A percentile compares a stretch with the other conserved stretches of the same genome.
Conservation (phyloP, 2,113 vertebrate genomes). For the Eulacestoma nigropectus region DNA sequence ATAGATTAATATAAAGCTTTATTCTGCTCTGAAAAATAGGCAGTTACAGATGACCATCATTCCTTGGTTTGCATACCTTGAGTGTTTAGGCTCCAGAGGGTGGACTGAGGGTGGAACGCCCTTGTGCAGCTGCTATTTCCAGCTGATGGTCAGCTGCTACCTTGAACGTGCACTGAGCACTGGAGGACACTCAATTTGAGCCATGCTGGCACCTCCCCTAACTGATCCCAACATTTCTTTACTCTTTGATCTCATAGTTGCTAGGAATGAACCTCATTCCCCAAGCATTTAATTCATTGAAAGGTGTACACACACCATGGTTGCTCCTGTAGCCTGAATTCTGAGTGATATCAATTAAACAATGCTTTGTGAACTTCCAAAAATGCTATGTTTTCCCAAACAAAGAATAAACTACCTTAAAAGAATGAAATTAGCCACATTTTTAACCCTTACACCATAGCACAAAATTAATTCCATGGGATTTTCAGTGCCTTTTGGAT, state of each 20-base stretch:
- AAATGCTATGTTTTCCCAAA: neutral
- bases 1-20: neutral
- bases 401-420: neutral
- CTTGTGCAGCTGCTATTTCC: neutral
- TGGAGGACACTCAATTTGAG: fast-evolving
- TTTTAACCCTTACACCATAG: neutral
- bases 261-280: neutral
- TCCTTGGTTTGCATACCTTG: neutral
- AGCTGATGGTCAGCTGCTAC: neutral
- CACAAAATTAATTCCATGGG: neutral
- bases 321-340: neutral
- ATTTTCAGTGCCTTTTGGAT: neutral
- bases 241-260: neutral
- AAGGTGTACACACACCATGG: neutral
- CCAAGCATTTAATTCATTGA: neutral
- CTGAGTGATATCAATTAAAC: neutral
- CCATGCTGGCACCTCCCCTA: neutral
- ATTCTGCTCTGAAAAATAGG: neutral
- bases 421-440: neutral
- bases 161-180: fast-evolving
- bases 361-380: neutral
- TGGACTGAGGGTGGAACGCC: neutral
- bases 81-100: neutral
- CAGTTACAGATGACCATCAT: neutral
- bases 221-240: neutral